Evolutionary conservation across 2,113 vertebrate species (phyloP), one percentile per base, ranked within the genome.

Genomic region (Cochlearius cochlearius): DNA sequence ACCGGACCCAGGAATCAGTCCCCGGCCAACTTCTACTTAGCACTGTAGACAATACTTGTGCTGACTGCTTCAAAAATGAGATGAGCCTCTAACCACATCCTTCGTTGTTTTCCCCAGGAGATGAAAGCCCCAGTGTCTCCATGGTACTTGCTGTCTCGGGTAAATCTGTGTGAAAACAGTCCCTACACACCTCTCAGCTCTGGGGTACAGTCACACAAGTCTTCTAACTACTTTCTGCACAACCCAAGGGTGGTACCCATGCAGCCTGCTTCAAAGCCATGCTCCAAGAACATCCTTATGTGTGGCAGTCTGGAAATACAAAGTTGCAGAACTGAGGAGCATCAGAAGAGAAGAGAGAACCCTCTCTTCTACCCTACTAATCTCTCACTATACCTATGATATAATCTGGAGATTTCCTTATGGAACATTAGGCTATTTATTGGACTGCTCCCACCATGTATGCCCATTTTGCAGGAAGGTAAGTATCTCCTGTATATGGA

Each of bases 11-110:
- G 47, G 22, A 80, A 62, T 62, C 26, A 56, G 55, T 41, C 27
- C 22, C 49, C 45, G 26, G 34, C 22, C 77, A 69, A 15, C 53
- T 85, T 79, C 41, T 79, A 60, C 62, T 74, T 62, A 62, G 30
- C 41, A 34, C n/a, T 60, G 45, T 60, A 78, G 86, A 49, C n/a
- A 73, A 29, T 41, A 25, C 30, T 73, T 60, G 39, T 73, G 66
- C 66, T 43, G 79, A 55, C 8, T 43, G 36, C 55, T 74, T 79
- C 12, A 74, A 68, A 89, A 73, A 79, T n/a, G 4, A 80, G 62
- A 43, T 50, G 27, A 62, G 25, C 41, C 55, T 74, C 86, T 93
- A 93, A 93, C 92, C 92, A 90, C 86, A 90, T 93, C 86, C 86
- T 93, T 80, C 2, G 5, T 36, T 67, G 22, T 15, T 93, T 62